These are phyloP conservation scores for Orgyia antiqua DNA, from an alignment of 2,888 invertebrate genomes.

Conservation along the genomic window DNA sequence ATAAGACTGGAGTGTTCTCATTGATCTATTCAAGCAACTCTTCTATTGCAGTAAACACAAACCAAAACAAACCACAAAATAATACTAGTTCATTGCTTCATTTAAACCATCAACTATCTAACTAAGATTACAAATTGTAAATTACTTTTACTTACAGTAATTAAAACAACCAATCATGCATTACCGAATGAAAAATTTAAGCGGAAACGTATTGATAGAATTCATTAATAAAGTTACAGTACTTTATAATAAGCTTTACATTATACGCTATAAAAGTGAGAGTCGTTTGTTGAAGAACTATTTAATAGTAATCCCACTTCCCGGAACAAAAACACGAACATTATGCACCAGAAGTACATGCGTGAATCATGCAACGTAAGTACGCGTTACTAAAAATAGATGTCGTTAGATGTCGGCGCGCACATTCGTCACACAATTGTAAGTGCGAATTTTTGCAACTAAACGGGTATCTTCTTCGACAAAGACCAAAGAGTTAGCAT, in stretches of 20 bases:
- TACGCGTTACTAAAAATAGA: neutral
- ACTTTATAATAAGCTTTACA: neutral
- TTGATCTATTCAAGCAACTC: neutral
- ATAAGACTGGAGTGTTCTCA: slow-evolving; percentile 1
- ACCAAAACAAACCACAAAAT: neutral
- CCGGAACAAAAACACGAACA: neutral
- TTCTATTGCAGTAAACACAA: neutral
- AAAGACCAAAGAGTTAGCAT: too few relatives aligned
- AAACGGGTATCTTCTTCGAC: too few relatives aligned
- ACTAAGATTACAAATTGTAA: too few relatives aligned
- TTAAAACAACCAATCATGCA: slow-evolving; percentile 1
- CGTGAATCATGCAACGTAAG: neutral
- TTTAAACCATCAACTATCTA: too few relatives aligned
- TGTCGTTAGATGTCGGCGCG: neutral
- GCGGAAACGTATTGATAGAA: slow-evolving; percentile 1
- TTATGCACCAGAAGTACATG: too few relatives aligned
- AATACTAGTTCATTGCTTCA: too few relatives aligned
- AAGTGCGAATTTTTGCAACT: too few relatives aligned
- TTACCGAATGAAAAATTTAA: slow-evolving; percentile 1
- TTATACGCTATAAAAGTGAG: neutral
- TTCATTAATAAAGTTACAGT: neutral
- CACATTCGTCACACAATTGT: too few relatives aligned
- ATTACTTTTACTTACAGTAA: neutral
- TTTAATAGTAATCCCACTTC: neutral
- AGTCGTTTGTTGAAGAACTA: neutral